Percentiles rank a stretch among this genome's conserved stretches.
phyloP scores from a whole-genome alignment of 2,888 invertebrate genomes.

The Monochamus alternatus region DNA sequence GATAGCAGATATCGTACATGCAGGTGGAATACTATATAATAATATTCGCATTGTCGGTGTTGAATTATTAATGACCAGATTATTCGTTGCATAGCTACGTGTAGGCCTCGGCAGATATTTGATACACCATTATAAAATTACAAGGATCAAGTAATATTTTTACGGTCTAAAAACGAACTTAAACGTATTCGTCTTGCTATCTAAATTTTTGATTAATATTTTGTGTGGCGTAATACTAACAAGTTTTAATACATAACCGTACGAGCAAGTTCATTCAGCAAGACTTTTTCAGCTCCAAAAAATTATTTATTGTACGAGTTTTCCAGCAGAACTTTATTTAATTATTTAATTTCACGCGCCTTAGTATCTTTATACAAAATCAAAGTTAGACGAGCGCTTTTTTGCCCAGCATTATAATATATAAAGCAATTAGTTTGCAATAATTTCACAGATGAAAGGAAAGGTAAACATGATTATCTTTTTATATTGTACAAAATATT shows the following conservation, averaged over 20 bases:
- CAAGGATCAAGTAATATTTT: constrained; percentile 7
- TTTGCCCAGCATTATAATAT: neutral
- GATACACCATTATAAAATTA: neutral
- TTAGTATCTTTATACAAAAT: neutral
- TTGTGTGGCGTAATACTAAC: neutral
- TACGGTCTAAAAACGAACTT: neutral
- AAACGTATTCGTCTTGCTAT: constrained; percentile 11
- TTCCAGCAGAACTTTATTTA: no score
- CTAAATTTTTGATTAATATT: neutral
- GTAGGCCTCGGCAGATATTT: neutral
- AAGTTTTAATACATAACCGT: no score
- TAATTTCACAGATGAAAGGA: no score
- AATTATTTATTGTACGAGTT: no score
- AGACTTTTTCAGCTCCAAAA: no score
- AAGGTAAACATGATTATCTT: no score
- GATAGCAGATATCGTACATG: neutral
- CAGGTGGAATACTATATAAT: constrained; percentile 2
- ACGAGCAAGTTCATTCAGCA: no score
- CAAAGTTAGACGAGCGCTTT: neutral
- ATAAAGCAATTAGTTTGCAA: neutral
- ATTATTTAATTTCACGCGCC: constrained; percentile 1
- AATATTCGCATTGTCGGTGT: neutral
- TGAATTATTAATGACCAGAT: neutral
- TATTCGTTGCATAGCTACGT: constrained; percentile 6
- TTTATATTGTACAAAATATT: no score